These are phyloP conservation scores for Labeo rohita DNA, from an alignment of 2,113 vertebrate species.

Conservation along the genomic window DNA sequence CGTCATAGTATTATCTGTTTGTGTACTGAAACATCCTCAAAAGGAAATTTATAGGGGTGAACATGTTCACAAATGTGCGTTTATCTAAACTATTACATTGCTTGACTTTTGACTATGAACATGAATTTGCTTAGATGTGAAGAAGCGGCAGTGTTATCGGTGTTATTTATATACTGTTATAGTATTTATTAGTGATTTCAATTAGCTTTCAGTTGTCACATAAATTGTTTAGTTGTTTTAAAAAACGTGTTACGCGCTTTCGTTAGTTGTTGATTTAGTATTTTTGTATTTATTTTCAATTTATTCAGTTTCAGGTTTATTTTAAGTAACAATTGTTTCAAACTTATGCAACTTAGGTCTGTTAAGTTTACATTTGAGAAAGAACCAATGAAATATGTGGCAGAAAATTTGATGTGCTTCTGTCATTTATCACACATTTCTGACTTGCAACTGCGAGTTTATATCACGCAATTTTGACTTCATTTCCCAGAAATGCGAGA, in stretches of 20 bases:
- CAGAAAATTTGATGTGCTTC: no score
- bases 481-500: no score
- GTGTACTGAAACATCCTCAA: constrained; percentile 41
- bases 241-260: no score
- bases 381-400: no score
- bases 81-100: not conserved
- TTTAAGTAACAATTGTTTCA: no score
- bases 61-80: not conserved
- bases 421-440: not conserved
- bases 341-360: no score
- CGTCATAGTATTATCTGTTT: constrained; percentile 39
- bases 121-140: not conserved
- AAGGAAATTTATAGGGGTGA: constrained; percentile 28
- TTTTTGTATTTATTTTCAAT: no score
- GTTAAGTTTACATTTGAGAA: no score
- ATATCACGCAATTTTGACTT: no score
- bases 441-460: no score
- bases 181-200: not conserved
- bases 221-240: not conserved
- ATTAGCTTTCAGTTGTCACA: not conserved
- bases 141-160: not conserved
- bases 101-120: not conserved
- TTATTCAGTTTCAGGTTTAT: no score
- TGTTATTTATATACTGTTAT: not conserved
- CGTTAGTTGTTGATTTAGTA: no score